Percentiles rank a stretch among this genome's conserved stretches.
phyloP scores from a whole-genome alignment of 2,113 vertebrate species.

The Diadophis punctatus region DNA sequence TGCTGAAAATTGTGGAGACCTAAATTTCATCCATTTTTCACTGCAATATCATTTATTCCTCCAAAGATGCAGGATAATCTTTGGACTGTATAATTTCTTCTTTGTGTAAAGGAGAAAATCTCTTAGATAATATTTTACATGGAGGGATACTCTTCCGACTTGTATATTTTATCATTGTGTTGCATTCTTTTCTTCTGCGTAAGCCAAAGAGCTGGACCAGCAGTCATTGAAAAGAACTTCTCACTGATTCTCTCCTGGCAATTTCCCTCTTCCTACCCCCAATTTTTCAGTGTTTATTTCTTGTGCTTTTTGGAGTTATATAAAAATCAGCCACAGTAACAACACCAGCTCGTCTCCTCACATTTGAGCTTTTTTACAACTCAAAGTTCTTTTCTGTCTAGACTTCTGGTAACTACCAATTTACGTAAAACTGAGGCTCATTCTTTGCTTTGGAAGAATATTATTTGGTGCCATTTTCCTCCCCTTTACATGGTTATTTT shows the following conservation, averaged over 20 bases:
- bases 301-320: constrained; percentile 59
- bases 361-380: constrained; percentile 37
- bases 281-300: constrained; percentile 55
- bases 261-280: constrained; percentile 9
- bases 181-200: constrained; percentile 34
- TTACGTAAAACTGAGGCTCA: constrained; percentile 36
- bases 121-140: background rate
- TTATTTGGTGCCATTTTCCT: constrained; percentile 20
- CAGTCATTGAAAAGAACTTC: constrained; percentile 49
- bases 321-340: constrained; percentile 46
- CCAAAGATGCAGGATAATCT: background rate
- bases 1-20: background rate
- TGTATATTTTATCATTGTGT: constrained; percentile 38
- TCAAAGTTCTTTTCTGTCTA: constrained; percentile 48
- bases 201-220: constrained; percentile 31
- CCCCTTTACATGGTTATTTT: constrained; percentile 28
- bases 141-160: constrained; percentile 18
- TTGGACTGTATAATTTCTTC: background rate
- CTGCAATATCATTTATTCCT: background rate
- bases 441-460: constrained; percentile 29
- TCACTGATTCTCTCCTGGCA: constrained; percentile 39
- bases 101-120: background rate
- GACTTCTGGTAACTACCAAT: constrained; percentile 43
- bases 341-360: constrained; percentile 45
- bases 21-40: background rate